Percentiles rank a stretch among this genome's conserved stretches.
Conservation (phyloP, 1,140 invertebrate genomes). For the Pseudomyrmex pallidus region DNA sequence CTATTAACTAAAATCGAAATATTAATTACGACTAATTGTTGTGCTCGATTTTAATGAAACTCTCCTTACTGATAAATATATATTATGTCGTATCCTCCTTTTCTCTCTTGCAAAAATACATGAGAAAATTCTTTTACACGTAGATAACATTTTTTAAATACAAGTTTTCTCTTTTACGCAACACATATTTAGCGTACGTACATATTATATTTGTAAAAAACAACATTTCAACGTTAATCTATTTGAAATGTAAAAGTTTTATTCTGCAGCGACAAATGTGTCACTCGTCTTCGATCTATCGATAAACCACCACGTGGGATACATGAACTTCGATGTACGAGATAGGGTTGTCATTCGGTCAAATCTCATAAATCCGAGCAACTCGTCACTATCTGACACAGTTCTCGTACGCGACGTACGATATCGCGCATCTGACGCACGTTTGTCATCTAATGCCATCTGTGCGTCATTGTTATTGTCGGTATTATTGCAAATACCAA, state of each 20-base stretch:
- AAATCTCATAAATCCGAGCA: constrained; percentile 69
- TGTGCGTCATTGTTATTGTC: constrained; percentile 59
- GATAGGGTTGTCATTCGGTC: constrained; percentile 62
- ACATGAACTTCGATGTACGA: no score
- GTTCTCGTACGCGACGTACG: constrained; percentile 44
- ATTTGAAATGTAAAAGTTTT: background rate
- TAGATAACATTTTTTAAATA: no score
- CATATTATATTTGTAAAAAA: no score
- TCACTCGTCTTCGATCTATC: constrained; percentile 49
- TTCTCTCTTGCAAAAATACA: no score
- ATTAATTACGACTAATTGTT: background rate
- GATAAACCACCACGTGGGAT: constrained; percentile 65
- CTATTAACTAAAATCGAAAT: constrained; percentile 88
- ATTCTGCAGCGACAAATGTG: constrained; percentile 22
- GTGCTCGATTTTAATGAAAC: no score
- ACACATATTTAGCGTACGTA: no score
- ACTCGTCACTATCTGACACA: constrained; percentile 71
- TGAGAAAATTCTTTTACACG: no score
- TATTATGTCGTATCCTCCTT: no score
- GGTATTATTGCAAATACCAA: constrained; percentile 29
- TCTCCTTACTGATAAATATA: no score
- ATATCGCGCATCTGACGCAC: constrained; percentile 70
- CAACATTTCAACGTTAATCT: constrained; percentile 1
- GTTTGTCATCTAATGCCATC: constrained; percentile 72
- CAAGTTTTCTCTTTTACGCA: background rate